Conservation (phyloP, 1,140 invertebrate genomes). For the Caerostris extrusa region DNA sequence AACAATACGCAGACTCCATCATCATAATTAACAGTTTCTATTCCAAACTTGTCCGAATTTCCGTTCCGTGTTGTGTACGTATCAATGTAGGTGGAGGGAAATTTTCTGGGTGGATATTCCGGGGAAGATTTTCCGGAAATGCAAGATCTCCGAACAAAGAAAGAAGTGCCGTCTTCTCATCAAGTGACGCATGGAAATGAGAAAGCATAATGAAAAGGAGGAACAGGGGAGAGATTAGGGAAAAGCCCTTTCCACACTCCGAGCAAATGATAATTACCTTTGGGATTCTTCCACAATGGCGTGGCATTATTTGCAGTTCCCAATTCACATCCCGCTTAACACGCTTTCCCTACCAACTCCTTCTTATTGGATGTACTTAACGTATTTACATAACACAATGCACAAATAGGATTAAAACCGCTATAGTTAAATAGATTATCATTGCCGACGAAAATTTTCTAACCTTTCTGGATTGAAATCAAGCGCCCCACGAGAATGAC, state of each 20-base stretch:
- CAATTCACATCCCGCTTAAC: conserved; percentile 68
- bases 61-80: conserved; percentile 64
- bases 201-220: conserved; percentile 77
- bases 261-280: conserved; percentile 76
- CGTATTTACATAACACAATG: conserved; percentile 76
- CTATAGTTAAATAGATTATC: conserved; percentile 73
- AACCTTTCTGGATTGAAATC: conserved; percentile 55
- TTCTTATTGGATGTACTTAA: conserved; percentile 70
- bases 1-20: conserved; percentile 73
- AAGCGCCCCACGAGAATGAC: background rate
- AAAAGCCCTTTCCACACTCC: conserved; percentile 75
- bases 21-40: conserved; percentile 77
- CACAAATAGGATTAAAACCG: conserved; percentile 76
- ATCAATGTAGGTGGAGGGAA: conserved; percentile 59
- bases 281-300: conserved; percentile 72
- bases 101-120: conserved; percentile 73
- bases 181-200: conserved; percentile 77
- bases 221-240: conserved; percentile 75
- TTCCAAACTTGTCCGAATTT: conserved; percentile 76
- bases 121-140: conserved; percentile 74
- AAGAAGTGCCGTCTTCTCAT: conserved; percentile 76
- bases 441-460: conserved; percentile 23
- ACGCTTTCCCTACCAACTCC: conserved; percentile 14
- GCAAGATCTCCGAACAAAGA: conserved; percentile 76
- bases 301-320: conserved; percentile 73